Evolutionary conservation across 2,888 invertebrate species (phyloP).

Genomic region (Pammene aurita): DNA sequence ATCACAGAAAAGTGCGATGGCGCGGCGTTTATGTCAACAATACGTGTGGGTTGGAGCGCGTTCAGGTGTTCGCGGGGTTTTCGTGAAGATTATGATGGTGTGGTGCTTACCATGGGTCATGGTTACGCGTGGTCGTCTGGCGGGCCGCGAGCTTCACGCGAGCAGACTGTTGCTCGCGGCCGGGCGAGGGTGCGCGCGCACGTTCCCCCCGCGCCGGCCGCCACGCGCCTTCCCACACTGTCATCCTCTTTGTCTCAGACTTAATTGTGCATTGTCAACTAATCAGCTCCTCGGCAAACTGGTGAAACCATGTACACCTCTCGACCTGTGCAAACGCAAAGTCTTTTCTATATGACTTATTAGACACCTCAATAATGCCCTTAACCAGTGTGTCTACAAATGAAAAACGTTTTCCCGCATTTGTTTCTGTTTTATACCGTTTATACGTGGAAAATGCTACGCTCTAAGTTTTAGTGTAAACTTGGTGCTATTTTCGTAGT

Average conservation of each 20-base stretch:
- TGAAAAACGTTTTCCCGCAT: conserved; percentile 26
- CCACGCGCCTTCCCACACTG: conserved; percentile 57
- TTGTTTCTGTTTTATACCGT: conserved; percentile 8
- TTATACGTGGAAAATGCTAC: conserved; percentile 6
- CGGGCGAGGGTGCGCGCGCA: conserved; percentile 74
- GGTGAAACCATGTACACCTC: conserved; percentile 15
- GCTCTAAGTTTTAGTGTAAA: neutral
- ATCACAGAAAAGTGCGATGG: conserved; percentile 66
- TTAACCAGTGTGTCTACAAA: neutral
- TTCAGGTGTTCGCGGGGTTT: conserved; percentile 42
- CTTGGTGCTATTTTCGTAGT: neutral
- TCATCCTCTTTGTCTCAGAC: conserved; percentile 64
- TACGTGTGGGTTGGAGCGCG: conserved; percentile 17
- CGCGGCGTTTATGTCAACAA: conserved; percentile 36
- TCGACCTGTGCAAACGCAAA: neutral
- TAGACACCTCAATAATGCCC: neutral
- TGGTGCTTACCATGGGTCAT: conserved; percentile 77
- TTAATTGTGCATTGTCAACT: conserved; percentile 63
- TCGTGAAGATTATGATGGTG: conserved; percentile 52
- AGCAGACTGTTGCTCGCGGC: conserved; percentile 80
- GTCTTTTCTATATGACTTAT: neutral
- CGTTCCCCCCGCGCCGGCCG: conserved; percentile 49
- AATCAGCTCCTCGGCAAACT: conserved; percentile 42
- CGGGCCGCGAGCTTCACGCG: conserved; percentile 73
- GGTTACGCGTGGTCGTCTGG: conserved; percentile 63